Percentiles rank a stretch among this genome's conserved stretches.
Evolutionary conservation across 2,113 vertebrate genomes (phyloP).

Genomic region (Hymenochirus boettgeri): DNA sequence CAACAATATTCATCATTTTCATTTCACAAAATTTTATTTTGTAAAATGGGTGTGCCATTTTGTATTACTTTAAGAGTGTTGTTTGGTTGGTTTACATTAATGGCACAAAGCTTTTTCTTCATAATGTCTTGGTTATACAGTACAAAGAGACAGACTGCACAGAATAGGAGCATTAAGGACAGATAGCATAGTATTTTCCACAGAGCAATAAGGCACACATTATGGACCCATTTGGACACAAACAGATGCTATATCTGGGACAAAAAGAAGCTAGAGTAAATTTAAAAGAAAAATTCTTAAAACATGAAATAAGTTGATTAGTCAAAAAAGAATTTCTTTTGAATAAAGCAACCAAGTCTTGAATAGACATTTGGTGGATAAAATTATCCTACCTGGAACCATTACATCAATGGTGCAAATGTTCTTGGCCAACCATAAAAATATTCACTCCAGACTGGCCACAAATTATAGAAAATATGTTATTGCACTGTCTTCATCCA

Average conservation of each 20-base stretch:
- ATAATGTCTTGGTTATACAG: slow-evolving; percentile 35
- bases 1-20: no score
- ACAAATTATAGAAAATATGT: background rate
- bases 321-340: background rate
- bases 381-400: background rate
- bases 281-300: slow-evolving; percentile 7
- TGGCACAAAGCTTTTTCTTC: background rate
- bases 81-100: no score
- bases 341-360: background rate
- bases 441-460: background rate
- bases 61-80: no score
- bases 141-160: slow-evolving; percentile 40
- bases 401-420: background rate
- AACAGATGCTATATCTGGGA: slow-evolving; percentile 35
- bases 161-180: slow-evolving; percentile 28
- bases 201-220: slow-evolving; percentile 43
- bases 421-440: background rate
- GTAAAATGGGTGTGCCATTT: no score
- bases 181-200: slow-evolving; percentile 38
- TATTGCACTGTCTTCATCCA: background rate
- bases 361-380: background rate
- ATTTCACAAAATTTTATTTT: no score
- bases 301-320: background rate
- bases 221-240: slow-evolving; percentile 39
- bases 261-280: slow-evolving; percentile 17